Percentiles rank a stretch among this genome's conserved stretches.
phyloP scores from a whole-genome alignment of 2,113 vertebrate species.

The Periophthalmodon schlosseri region DNA sequence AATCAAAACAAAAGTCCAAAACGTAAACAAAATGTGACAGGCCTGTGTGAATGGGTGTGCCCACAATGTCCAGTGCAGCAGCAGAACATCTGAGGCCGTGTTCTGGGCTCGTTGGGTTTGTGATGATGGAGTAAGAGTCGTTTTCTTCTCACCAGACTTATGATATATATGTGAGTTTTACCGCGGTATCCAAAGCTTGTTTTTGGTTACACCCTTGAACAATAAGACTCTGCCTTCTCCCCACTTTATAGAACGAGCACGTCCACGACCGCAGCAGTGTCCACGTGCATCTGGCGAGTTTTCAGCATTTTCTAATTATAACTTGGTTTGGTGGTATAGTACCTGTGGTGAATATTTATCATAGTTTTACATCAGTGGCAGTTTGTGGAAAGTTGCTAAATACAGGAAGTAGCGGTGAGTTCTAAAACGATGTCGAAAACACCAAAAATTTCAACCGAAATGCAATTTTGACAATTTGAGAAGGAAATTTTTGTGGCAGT shows the following conservation, averaged over 20 bases:
- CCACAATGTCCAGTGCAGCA: not conserved
- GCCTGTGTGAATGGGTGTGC: not conserved
- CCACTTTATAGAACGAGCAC: not conserved
- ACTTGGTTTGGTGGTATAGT: too few relatives aligned
- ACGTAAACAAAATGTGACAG: not conserved
- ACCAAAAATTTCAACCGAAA: too few relatives aligned
- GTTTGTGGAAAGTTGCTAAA: too few relatives aligned
- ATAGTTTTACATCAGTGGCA: too few relatives aligned
- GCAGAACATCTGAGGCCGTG: not conserved
- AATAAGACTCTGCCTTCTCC: constrained; percentile 6
- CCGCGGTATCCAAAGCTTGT: constrained; percentile 1
- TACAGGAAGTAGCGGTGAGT: too few relatives aligned
- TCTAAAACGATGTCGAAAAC: too few relatives aligned
- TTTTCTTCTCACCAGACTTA: constrained; percentile 1
- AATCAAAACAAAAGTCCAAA: not conserved
- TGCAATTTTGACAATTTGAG: too few relatives aligned
- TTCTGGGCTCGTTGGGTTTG: not conserved
- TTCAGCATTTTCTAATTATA: too few relatives aligned
- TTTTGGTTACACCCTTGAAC: constrained; percentile 9
- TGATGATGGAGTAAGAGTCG: not conserved
- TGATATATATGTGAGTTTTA: constrained; percentile 3
- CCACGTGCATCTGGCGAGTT: too few relatives aligned
- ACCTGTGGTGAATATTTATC: too few relatives aligned
- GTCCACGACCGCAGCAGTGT: constrained; percentile 27
- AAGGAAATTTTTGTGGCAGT: too few relatives aligned